A percentile compares a stretch with the other conserved stretches of the same genome.
Conservation (phyloP, 2,113 vertebrate genomes). For the Polypterus senegalus region DNA sequence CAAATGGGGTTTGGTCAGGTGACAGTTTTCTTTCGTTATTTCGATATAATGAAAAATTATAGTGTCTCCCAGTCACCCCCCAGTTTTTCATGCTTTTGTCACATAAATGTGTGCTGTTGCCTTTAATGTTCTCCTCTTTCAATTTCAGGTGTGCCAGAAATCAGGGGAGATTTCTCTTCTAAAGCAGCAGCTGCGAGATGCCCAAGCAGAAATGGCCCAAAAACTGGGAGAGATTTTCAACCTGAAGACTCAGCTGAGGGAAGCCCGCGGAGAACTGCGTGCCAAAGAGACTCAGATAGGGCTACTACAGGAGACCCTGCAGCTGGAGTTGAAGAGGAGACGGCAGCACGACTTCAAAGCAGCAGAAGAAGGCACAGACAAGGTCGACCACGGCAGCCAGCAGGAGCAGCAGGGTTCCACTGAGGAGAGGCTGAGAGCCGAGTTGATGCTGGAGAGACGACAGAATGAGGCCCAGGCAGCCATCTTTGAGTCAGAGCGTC, state of each 20-base stretch:
- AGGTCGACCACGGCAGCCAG: too few species aligned
- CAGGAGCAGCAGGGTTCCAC: conserved; percentile 29
- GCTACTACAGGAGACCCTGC: conserved; percentile 57
- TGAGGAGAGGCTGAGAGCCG: conserved; percentile 74
- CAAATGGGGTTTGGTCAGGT: background rate
- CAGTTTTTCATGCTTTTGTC: too few species aligned
- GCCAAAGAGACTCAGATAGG: conserved; percentile 67
- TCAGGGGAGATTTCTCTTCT: conserved; percentile 84
- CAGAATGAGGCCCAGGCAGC: conserved; percentile 78
- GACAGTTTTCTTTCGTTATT: background rate
- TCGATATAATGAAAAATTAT: too few species aligned
- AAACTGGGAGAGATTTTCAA: conserved; percentile 88
- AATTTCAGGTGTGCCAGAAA: conserved; percentile 85
- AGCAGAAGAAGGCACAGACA: too few species aligned
- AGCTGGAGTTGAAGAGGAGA: conserved; percentile 28
- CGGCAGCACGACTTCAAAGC: too few species aligned
- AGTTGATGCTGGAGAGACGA: conserved; percentile 78
- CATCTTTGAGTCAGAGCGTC: conserved; percentile 78
- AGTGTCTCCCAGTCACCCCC: too few species aligned
- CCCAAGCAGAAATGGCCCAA: conserved; percentile 83
- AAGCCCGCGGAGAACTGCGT: conserved; percentile 59
- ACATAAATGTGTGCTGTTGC: too few species aligned
- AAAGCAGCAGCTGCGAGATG: conserved; percentile 88
- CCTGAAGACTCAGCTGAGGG: conserved; percentile 81
- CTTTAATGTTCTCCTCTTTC: background rate